Evolutionary conservation across 2,888 invertebrate species (phyloP).

Genomic region (Schrankia costaestrigalis): DNA sequence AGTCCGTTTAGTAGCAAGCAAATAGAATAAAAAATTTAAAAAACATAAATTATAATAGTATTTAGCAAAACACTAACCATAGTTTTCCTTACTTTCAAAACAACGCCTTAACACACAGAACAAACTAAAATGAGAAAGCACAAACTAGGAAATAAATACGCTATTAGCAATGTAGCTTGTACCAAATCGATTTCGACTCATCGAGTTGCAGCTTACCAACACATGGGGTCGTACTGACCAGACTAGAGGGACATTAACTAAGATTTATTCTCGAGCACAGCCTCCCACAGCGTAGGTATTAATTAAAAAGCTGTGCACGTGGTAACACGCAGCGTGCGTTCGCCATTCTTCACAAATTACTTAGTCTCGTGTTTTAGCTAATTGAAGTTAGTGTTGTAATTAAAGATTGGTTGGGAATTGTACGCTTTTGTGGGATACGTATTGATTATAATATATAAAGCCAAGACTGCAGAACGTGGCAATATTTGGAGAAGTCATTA

Average conservation of each 20-base stretch:
- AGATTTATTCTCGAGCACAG: slow-evolving; percentile 68
- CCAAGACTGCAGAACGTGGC: no score
- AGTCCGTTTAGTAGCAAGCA: no score
- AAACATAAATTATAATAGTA: no score
- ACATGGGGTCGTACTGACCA: slow-evolving; percentile 60
- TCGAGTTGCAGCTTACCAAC: slow-evolving; percentile 46
- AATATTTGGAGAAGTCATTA: no score
- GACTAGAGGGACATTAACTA: slow-evolving; percentile 75
- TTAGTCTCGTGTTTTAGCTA: slow-evolving; percentile 32
- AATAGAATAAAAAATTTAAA: no score
- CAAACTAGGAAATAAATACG: slow-evolving; percentile 18
- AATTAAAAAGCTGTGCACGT: slow-evolving; percentile 73
- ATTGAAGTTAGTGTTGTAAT: slow-evolving; percentile 5
- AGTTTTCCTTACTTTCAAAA: no score
- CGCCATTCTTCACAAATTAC: slow-evolving; percentile 50
- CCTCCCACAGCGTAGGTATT: slow-evolving; percentile 56
- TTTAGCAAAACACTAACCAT: no score
- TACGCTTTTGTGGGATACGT: no score
- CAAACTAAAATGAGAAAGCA: no score
- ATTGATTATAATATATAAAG: no score
- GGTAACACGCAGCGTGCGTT: slow-evolving; percentile 45
- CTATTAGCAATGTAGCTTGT: slow-evolving; percentile 26
- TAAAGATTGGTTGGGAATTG: slow-evolving; percentile 3
- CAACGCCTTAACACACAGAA: no score
- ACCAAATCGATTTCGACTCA: slow-evolving; percentile 49